A percentile compares a stretch with the other conserved stretches of the same genome.
phyloP scores from a whole-genome alignment of 2,113 vertebrate species.

The Brienomyrus brachyistius region DNA sequence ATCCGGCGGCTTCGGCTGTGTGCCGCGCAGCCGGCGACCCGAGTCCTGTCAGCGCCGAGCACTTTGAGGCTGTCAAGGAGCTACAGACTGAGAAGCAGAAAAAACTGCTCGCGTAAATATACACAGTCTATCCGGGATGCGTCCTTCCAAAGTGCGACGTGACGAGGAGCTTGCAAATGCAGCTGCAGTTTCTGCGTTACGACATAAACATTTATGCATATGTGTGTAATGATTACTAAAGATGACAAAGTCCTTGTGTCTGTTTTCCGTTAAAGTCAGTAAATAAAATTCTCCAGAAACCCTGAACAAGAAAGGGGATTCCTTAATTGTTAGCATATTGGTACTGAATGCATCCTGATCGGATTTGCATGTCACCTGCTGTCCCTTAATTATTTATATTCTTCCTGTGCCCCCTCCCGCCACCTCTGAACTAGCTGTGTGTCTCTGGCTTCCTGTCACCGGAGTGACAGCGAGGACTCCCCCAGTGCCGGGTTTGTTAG shows the following conservation, averaged over 20 bases:
- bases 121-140: background rate
- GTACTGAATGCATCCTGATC: conserved; percentile 19
- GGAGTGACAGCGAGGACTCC: conserved; percentile 39
- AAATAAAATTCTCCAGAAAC: conserved; percentile 32
- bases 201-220: conserved; percentile 10
- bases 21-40: background rate
- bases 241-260: background rate
- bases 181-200: background rate
- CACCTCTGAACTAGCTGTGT: conserved; percentile 40
- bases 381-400: conserved; percentile 15
- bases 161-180: background rate
- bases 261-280: conserved; percentile 12
- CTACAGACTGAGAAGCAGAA: background rate
- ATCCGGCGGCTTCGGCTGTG: background rate
- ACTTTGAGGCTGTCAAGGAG: background rate
- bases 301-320: conserved; percentile 19
- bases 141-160: background rate
- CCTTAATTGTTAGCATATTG: background rate
- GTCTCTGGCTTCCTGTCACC: conserved; percentile 53
- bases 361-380: conserved; percentile 42
- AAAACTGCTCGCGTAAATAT: background rate
- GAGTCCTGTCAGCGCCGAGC: background rate
- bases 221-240: background rate
- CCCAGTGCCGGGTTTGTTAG: conserved; percentile 63
- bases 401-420: background rate